Conservation (phyloP, 2,797 vertebrate genomes). For the Alca torda region DNA sequence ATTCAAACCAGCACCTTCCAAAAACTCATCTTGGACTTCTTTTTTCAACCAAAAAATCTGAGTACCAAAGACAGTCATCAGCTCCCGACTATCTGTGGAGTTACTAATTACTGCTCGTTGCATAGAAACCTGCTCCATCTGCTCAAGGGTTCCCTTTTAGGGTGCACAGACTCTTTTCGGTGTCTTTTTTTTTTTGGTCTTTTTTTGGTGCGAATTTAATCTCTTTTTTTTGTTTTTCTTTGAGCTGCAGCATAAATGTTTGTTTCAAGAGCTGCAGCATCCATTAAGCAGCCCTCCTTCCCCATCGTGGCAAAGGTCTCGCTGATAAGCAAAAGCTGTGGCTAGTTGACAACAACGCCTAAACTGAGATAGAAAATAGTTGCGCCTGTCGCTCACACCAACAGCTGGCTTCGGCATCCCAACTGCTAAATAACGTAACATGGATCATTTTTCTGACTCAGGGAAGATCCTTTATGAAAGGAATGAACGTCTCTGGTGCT, state of each 20-base stretch:
- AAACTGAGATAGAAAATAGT: background rate
- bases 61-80: background rate
- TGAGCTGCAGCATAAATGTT: background rate
- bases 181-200: background rate
- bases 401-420: background rate
- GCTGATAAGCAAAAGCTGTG: background rate
- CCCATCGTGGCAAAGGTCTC: background rate
- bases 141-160: background rate
- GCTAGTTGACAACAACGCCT: constrained; percentile 10
- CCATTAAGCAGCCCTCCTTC: background rate
- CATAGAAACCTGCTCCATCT: constrained; percentile 36
- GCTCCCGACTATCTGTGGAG: background rate
- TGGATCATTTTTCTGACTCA: background rate
- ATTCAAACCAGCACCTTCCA: background rate
- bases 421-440: constrained; percentile 25
- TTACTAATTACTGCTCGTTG: constrained; percentile 5
- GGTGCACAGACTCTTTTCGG: background rate
- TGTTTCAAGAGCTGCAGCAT: background rate
- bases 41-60: background rate
- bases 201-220: background rate
- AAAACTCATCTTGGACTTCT: background rate
- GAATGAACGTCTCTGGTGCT: background rate
- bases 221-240: background rate
- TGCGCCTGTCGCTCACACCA: background rate
- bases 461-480: background rate